phyloP scores from a whole-genome alignment of 2,888 invertebrate species.

The Masnerella sp. region DNA sequence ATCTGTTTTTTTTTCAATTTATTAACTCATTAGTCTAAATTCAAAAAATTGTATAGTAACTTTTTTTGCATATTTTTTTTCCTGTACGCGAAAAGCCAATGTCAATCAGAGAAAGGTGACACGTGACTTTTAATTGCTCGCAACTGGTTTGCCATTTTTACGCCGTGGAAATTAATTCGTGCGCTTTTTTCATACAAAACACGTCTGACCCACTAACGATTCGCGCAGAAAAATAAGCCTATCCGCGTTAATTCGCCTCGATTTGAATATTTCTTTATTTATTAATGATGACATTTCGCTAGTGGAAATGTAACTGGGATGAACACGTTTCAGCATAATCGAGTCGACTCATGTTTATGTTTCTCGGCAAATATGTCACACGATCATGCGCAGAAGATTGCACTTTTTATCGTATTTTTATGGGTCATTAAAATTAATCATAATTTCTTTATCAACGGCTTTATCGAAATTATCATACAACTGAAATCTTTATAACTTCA shows the following conservation, averaged over 20 bases:
- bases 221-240: neutral
- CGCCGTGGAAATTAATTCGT: constrained; percentile 17
- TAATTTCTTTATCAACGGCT: constrained; percentile 10
- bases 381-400: neutral
- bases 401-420: neutral
- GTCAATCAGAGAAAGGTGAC: constrained; percentile 19
- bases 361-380: constrained; percentile 14
- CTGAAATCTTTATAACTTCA: too few species aligned
- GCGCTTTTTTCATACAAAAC: neutral
- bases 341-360: constrained; percentile 3
- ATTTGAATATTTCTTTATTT: constrained; percentile 34
- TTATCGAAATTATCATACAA: too few species aligned
- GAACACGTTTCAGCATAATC: constrained; percentile 15
- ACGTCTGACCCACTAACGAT: constrained; percentile 6
- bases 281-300: constrained; percentile 36
- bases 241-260: neutral
- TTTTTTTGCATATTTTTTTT: too few species aligned
- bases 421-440: constrained; percentile 12
- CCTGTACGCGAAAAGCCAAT: constrained; percentile 13
- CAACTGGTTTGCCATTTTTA: constrained; percentile 23
- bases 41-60: too few species aligned
- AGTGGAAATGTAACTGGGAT: constrained; percentile 22
- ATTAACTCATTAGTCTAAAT: too few species aligned
- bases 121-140: constrained; percentile 28
- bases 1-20: too few species aligned